phyloP scores from a whole-genome alignment of 2,888 invertebrate species.

The Lepidonotus clava region DNA sequence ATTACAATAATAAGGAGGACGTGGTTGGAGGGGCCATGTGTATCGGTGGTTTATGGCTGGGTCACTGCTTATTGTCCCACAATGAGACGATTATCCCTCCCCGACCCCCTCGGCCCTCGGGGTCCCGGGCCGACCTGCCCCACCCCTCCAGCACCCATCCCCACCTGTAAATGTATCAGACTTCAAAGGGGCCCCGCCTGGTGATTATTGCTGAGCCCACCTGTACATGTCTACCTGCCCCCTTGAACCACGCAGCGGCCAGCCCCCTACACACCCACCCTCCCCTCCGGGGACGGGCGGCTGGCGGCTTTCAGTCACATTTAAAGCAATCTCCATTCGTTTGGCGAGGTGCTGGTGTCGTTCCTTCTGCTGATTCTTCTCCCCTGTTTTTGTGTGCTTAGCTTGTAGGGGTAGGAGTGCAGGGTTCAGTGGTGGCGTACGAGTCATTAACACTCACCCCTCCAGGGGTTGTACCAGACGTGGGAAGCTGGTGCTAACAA shows the following conservation, averaged over 20 bases:
- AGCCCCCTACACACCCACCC: no score
- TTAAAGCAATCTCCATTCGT: not conserved
- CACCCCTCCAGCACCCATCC: not conserved
- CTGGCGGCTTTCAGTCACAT: not conserved
- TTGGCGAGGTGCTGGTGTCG: not conserved
- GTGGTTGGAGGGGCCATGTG: not conserved
- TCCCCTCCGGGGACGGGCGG: not conserved
- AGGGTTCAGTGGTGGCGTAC: no score
- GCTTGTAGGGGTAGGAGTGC: no score
- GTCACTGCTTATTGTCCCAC: constrained; percentile 7
- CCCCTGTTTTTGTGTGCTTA: no score
- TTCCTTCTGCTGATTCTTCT: not conserved
- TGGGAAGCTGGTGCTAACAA: no score
- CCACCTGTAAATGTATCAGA: constrained; percentile 32
- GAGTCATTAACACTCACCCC: no score
- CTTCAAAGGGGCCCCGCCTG: constrained; percentile 31
- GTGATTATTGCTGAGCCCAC: not conserved
- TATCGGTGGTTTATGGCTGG: no score
- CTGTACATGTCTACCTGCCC: not conserved
- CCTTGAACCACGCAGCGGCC: no score
- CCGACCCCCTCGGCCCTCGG: not conserved
- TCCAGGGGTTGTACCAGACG: no score
- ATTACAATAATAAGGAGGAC: not conserved
- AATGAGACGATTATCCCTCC: not conserved
- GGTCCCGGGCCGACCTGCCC: not conserved